Percentiles rank a stretch among this genome's conserved stretches.
phyloP scores from a whole-genome alignment of 2,888 invertebrate genomes.

The Tinea pellionella region DNA sequence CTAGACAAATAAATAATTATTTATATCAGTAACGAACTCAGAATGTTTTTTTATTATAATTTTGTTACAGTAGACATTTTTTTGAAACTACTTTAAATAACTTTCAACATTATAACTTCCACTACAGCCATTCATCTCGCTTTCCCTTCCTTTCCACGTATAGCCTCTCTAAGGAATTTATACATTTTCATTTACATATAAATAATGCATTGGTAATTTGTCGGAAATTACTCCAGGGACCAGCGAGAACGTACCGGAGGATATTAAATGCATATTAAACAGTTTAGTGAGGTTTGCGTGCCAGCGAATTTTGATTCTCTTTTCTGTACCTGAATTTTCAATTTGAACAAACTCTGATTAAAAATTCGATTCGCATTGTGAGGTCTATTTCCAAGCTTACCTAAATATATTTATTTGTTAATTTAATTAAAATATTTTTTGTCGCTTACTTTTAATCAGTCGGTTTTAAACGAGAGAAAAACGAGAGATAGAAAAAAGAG shows the following conservation, averaged over 20 bases:
- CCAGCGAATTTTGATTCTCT: constrained; percentile 24
- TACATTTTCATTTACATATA: constrained; percentile 45
- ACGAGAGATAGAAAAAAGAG: no score
- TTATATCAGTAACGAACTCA: no score
- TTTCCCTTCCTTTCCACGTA: constrained; percentile 6
- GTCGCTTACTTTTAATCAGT: no score
- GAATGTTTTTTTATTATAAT: no score
- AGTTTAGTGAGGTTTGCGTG: constrained; percentile 28
- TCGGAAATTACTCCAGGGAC: constrained; percentile 40
- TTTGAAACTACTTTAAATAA: background rate
- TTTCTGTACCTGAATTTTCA: constrained; percentile 3
- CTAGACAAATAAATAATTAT: no score
- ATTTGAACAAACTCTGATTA: background rate
- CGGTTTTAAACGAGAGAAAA: no score
- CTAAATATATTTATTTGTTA: no score
- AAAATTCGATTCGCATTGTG: background rate
- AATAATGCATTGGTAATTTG: constrained; percentile 48
- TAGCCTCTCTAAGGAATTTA: constrained; percentile 17
- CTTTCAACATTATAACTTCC: background rate
- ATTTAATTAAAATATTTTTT: no score
- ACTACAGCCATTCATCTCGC: background rate
- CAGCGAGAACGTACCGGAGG: constrained; percentile 15
- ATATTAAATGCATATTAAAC: constrained; percentile 46
- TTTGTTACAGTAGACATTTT: no score
- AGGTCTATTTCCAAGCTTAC: background rate